Percentiles rank a stretch among this genome's conserved stretches.
Evolutionary conservation across 2,797 vertebrate species (phyloP).

Genomic region (Hyperoplus immaculatus): DNA sequence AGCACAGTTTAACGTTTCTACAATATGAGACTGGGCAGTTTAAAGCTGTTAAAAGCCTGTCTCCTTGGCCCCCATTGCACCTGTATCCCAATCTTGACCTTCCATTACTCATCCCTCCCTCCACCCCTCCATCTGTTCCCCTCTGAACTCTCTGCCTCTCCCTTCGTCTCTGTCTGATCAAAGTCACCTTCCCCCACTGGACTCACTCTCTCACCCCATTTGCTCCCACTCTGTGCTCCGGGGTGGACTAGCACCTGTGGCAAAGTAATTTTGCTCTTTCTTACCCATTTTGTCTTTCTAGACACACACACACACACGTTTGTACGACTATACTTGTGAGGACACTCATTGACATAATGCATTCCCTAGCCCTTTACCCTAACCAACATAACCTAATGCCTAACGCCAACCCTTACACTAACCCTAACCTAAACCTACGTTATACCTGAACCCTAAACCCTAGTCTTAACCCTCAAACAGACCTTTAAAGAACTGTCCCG

Average conservation of each 20-base stretch:
- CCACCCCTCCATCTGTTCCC: constrained; percentile 73
- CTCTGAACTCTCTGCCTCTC: constrained; percentile 59
- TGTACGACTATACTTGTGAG: too few species aligned
- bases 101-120: constrained; percentile 54
- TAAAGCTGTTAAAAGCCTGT: neutral
- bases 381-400: too few species aligned
- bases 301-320: neutral
- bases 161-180: constrained; percentile 59
- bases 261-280: constrained; percentile 53
- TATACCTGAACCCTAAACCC: too few species aligned
- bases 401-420: too few species aligned
- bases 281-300: neutral
- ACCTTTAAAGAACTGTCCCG: too few species aligned
- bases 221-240: constrained; percentile 28
- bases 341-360: too few species aligned
- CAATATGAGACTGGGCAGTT: constrained; percentile 14
- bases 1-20: neutral
- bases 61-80: constrained; percentile 16
- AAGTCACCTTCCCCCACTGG: constrained; percentile 67
- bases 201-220: constrained; percentile 42
- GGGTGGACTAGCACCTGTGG: constrained; percentile 59
- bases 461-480: too few species aligned
- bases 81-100: constrained; percentile 49
- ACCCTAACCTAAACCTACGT: too few species aligned
- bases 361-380: too few species aligned